A percentile compares a stretch with the other conserved stretches of the same genome.
Conservation (phyloP, 2,113 vertebrate species). For the Lanius ludovicianus region DNA sequence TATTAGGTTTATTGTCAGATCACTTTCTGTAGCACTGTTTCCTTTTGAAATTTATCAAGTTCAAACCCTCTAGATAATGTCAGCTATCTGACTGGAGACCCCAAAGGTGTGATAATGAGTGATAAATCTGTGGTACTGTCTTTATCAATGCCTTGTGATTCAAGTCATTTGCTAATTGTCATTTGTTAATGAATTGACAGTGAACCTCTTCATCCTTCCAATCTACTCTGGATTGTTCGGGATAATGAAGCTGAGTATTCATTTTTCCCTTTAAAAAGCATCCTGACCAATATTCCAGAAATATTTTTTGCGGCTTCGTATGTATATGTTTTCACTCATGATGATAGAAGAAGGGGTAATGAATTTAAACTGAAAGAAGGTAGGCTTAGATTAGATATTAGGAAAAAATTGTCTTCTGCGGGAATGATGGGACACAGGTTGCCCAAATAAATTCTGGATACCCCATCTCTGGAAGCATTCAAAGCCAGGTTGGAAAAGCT, state of each 20-base stretch:
- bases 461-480: background rate
- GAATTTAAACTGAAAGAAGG: background rate
- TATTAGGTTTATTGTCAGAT: background rate
- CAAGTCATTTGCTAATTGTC: no score
- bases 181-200: background rate
- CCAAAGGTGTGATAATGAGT: background rate
- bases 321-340: background rate
- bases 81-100: background rate
- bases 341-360: background rate
- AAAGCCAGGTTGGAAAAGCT: background rate
- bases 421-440: background rate
- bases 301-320: background rate
- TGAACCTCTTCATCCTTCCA: background rate
- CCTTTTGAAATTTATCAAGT: background rate
- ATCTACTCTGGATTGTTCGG: background rate
- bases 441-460: background rate
- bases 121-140: background rate
- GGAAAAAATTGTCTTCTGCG: background rate
- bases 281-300: background rate
- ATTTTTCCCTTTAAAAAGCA: background rate
- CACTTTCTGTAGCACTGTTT: background rate
- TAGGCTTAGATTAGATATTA: background rate
- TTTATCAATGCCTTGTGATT: background rate
- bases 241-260: background rate
- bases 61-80: background rate